A percentile compares a stretch with the other conserved stretches of the same genome.
phyloP scores from a whole-genome alignment of 2,888 invertebrate genomes.

The Heliconius sara region DNA sequence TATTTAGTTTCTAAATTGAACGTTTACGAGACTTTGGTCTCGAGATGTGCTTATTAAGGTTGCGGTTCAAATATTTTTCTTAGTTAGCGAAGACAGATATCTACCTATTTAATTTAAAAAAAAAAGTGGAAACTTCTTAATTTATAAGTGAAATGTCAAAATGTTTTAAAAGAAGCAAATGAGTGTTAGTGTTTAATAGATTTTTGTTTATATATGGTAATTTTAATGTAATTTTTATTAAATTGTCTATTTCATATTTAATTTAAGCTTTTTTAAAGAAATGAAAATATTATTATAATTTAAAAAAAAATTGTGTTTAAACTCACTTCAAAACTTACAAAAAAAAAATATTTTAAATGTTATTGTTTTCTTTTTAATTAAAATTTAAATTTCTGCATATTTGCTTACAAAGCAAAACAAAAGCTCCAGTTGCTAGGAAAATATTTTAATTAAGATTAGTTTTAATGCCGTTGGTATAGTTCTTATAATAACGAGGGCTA shows the following conservation, averaged over 20 bases:
- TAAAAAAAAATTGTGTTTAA: background rate
- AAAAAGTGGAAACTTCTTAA: no score
- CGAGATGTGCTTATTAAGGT: background rate
- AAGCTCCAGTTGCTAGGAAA: constrained; percentile 37
- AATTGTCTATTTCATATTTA: background rate
- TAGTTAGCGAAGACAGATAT: no score
- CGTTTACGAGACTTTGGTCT: background rate
- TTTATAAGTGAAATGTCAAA: no score
- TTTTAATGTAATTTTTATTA: background rate
- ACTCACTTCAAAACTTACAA: background rate
- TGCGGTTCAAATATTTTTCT: no score
- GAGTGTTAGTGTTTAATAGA: background rate
- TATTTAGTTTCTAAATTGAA: background rate
- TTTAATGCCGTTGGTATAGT: constrained; percentile 36
- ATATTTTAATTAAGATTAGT: constrained; percentile 36
- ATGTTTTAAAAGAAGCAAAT: no score
- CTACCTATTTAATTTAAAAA: no score
- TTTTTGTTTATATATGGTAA: background rate
- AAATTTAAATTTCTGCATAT: background rate
- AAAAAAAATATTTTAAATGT: background rate
- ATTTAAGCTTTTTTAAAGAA: background rate
- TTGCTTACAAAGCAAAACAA: constrained; percentile 29
- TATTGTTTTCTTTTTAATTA: constrained; percentile 10
- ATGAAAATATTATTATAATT: background rate
- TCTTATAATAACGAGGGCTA: constrained; percentile 28